A percentile compares a stretch with the other conserved stretches of the same genome.
phyloP scores from a whole-genome alignment of 2,113 vertebrate genomes.

The Ginglymostoma cirratum region DNA sequence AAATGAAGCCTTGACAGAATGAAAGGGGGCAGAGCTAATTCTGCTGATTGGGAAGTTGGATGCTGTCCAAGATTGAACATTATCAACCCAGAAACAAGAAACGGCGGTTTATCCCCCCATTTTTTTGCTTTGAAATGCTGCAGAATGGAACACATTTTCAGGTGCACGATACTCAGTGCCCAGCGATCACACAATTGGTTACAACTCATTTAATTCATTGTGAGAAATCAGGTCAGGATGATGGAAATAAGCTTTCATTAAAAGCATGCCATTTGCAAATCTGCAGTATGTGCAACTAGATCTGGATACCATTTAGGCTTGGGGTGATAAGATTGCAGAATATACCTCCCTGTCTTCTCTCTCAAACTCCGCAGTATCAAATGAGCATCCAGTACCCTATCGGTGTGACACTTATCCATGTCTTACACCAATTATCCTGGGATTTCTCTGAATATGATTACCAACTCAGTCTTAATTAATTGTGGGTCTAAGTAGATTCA shows the following conservation, averaged over 20 bases:
- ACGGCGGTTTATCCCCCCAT: not conserved
- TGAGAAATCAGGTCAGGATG: too few species aligned
- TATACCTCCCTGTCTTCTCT: not conserved
- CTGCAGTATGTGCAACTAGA: too few species aligned
- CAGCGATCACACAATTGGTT: not conserved
- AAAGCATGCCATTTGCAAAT: too few species aligned
- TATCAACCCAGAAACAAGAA: not conserved
- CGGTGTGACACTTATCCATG: not conserved
- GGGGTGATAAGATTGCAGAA: too few species aligned
- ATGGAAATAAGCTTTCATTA: too few species aligned
- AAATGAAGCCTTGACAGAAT: not conserved
- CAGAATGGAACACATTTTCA: not conserved
- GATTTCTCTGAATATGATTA: not conserved
- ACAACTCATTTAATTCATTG: not conserved
- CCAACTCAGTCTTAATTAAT: not conserved
- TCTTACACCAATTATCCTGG: not conserved
- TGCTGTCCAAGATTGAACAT: not conserved
- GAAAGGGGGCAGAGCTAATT: conserved; percentile 23
- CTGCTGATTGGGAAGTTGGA: not conserved
- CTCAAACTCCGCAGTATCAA: not conserved
- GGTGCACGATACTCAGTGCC: not conserved
- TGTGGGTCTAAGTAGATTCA: not conserved
- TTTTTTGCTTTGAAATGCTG: not conserved
- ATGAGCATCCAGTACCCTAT: not conserved
- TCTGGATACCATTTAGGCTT: too few species aligned